These are phyloP conservation scores for Horisme vitalbata DNA, from an alignment of 2,888 invertebrate species.

Conservation along the genomic window DNA sequence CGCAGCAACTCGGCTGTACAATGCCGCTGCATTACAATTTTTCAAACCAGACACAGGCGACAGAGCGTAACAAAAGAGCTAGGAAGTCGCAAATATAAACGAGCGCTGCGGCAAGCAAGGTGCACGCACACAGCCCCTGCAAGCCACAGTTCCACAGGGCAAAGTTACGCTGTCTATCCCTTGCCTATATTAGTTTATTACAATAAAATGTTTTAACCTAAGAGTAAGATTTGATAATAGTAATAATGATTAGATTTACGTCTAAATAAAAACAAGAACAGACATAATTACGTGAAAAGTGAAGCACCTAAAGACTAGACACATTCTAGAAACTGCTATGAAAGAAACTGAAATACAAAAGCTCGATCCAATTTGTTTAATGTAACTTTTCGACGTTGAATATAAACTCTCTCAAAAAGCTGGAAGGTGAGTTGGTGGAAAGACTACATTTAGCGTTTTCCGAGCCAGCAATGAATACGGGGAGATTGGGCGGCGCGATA, in stretches of 20 bases:
- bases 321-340: constrained; percentile 37
- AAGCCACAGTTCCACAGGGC: constrained; percentile 36
- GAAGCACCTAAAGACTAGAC: constrained; percentile 24
- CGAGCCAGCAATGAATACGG: constrained; percentile 69
- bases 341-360: constrained; percentile 58
- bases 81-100: constrained; percentile 79
- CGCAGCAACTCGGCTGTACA: constrained; percentile 67
- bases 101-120: constrained; percentile 69
- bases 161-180: constrained; percentile 5
- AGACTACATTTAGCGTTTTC: constrained; percentile 69
- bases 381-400: constrained; percentile 68
- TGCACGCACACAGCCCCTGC: constrained; percentile 55
- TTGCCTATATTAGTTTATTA: neutral
- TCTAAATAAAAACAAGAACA: no score
- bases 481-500: constrained; percentile 74
- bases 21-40: constrained; percentile 78
- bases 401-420: constrained; percentile 67
- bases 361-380: constrained; percentile 72
- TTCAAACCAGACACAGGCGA: constrained; percentile 78
- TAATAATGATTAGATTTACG: no score
- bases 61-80: constrained; percentile 78
- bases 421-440: constrained; percentile 60
- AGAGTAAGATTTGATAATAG: no score
- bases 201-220: neutral
- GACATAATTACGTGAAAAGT: neutral